phyloP scores from a whole-genome alignment of 2,797 vertebrate genomes.

The Lacerta viridis region DNA sequence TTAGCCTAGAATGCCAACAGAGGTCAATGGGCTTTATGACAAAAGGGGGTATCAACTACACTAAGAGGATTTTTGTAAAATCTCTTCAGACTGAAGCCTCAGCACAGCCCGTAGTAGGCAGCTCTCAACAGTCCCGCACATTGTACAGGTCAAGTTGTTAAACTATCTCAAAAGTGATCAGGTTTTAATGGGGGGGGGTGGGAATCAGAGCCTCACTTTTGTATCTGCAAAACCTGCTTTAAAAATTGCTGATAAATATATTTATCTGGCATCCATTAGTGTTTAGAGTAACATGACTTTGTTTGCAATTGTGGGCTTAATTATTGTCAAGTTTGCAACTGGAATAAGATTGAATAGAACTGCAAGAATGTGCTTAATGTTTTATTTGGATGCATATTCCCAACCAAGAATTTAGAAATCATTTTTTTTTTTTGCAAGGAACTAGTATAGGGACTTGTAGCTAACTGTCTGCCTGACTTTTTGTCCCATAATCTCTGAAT shows the following conservation, averaged over 20 bases:
- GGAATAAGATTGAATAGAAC: background rate
- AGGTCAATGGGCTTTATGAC: constrained; percentile 14
- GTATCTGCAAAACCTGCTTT: background rate
- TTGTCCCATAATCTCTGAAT: background rate
- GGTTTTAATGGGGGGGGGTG: background rate
- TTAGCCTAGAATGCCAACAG: constrained; percentile 23
- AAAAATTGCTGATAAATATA: background rate
- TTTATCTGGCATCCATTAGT: background rate
- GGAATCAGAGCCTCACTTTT: background rate
- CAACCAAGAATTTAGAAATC: background rate
- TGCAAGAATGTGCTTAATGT: background rate
- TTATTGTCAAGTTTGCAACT: background rate
- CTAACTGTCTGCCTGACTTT: background rate
- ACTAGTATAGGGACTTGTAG: background rate
- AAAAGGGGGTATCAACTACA: constrained; percentile 38
- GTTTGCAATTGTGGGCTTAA: background rate
- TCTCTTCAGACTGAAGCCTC: background rate
- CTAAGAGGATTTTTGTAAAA: constrained; percentile 19
- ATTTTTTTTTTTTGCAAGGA: background rate
- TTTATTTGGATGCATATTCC: background rate
- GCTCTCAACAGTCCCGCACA: background rate
- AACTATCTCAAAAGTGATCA: constrained; percentile 9
- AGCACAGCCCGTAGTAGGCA: constrained; percentile 5
- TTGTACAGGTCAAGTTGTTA: background rate
- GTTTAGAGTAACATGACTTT: background rate